These are phyloP conservation scores for Bombus impatiens DNA, from an alignment of 1,140 invertebrate species.

Conservation along the genomic window DNA sequence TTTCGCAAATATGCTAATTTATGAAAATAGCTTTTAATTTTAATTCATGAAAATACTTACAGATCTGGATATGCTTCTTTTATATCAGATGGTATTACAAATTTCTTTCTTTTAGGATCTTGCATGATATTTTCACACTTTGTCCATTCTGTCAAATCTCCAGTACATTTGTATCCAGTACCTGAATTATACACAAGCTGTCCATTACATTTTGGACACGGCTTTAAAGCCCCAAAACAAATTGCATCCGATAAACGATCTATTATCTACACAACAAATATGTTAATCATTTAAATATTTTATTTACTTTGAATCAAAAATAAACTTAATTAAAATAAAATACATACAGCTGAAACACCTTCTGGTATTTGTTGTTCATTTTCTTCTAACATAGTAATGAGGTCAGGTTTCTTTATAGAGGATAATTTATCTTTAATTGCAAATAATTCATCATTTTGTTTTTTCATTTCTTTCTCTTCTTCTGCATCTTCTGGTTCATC, in stretches of 20 bases:
- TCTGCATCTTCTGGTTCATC: conserved; percentile 83
- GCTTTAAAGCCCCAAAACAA: conserved; percentile 92
- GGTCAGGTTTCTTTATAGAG: conserved; percentile 82
- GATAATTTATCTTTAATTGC: conserved; percentile 84
- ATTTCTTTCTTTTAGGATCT: conserved; percentile 88
- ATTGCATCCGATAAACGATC: conserved; percentile 92
- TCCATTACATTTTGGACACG: conserved; percentile 92
- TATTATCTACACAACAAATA: conserved; percentile 84
- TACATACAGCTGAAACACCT: conserved; percentile 85
- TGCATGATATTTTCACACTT: conserved; percentile 90
- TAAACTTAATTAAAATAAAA: conserved; percentile 42
- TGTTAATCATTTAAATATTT: neutral
- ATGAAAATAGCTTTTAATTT: neutral
- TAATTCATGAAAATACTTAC: conserved; percentile 72
- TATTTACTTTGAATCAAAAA: neutral
- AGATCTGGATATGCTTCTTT: conserved; percentile 85
- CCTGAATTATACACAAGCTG: conserved; percentile 89
- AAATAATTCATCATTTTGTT: conserved; percentile 92
- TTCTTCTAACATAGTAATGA: conserved; percentile 85
- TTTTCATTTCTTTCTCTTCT: conserved; percentile 85
- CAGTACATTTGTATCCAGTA: conserved; percentile 90
- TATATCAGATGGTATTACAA: conserved; percentile 88
- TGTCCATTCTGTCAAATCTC: conserved; percentile 94
- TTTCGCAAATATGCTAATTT: neutral
- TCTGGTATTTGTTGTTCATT: conserved; percentile 75